Base-by-base conservation (phyloP, 92 coral and sea anemone species). In the Paragorgia papillata region DNA sequence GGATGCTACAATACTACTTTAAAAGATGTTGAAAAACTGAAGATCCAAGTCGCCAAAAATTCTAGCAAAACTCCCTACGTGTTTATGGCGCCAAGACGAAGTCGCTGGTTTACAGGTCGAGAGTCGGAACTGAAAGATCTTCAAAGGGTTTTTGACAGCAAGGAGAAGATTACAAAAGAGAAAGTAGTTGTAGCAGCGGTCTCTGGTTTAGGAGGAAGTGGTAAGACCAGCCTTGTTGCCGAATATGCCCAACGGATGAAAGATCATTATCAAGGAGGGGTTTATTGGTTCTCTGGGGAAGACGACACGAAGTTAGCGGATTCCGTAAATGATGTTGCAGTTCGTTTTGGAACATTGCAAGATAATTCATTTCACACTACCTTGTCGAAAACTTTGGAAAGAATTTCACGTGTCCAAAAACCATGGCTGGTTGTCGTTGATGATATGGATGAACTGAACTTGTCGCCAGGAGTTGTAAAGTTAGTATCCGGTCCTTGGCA, bases 231-330 rank as follows among this genome's bases (percentile, higher is more conserved):
- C 9, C 92, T 92, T 18, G 92, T 85, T 13, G 80, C 88, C 6
- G 97, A 92, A 66, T 82, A 87, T 56, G 88, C 86, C 9, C 82
- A 89, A 81, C 84, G 56, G 29, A 22, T 75, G 40, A 79, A 85
- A 74, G 73, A 87, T 1, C 31, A 55, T 32, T 92, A 90, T 76
- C 71, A 46, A 1, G 97, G 87, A 14, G 97, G 96, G 8, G 93
- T 87, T 44, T 90, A 86, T 73, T 92, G 97, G 96, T 75, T 92
- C 69, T 89, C 96, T 2, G 96, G 97, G 30, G 96, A 92, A 79
- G 74, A 75, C 33, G 66, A 80, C 14, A n/a, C 70, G 14, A 68
- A 39, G 13, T 92, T 92, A 68, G 80, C 83, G 54, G 80, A 77
- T 44, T 74, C 97, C 44, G 67, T 91, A 25, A 51, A 73, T 67